Evolutionary conservation across 1,140 invertebrate genomes (phyloP).

Genomic region (Drosophila subpulchrella): DNA sequence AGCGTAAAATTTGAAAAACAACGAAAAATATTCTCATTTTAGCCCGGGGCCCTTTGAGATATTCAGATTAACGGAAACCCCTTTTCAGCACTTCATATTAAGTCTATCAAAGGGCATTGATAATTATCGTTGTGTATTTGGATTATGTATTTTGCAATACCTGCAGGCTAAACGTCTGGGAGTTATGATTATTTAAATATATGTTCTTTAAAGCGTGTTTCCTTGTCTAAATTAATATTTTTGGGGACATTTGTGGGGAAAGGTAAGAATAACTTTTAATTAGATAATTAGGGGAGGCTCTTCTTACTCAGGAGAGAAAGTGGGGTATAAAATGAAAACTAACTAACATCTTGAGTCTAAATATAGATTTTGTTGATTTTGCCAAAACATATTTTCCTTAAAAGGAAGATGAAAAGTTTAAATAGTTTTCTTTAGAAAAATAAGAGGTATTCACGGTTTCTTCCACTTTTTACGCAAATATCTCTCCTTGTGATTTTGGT

Average conservation of each 20-base stretch:
- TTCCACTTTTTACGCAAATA: not conserved
- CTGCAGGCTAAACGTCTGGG: not conserved
- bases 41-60: not conserved
- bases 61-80: not conserved
- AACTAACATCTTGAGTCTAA: no score
- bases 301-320: no score
- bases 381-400: not conserved
- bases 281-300: no score
- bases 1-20: conserved; percentile 3
- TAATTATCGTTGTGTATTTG: conserved; percentile 41
- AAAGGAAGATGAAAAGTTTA: not conserved
- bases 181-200: no score
- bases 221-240: not conserved
- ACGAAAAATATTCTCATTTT: not conserved
- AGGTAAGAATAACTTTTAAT: no score
- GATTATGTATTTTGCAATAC: conserved; percentile 2
- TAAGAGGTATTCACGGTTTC: not conserved
- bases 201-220: not conserved
- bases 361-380: not conserved
- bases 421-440: not conserved
- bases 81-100: conserved; percentile 6
- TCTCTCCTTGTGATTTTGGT: conserved; percentile 6
- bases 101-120: conserved; percentile 31
- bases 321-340: no score
- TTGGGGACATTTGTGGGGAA: not conserved